These are phyloP conservation scores for Halisarca cf. caerulea DNA, from an alignment of 37 sponge, comb jelly and placozoan species.

Conservation along the genomic window DNA sequence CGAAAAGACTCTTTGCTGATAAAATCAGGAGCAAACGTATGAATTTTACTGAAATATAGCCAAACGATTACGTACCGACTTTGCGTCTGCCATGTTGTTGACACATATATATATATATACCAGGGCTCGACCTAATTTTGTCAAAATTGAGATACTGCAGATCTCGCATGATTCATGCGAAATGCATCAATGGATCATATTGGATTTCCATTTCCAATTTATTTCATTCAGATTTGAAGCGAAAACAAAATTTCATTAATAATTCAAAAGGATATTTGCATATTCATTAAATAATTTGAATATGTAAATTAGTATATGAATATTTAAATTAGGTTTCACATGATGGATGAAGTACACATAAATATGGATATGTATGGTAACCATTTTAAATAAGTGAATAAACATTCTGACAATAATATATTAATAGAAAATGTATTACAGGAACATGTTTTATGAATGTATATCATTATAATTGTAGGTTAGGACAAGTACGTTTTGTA, in stretches of 20 bases:
- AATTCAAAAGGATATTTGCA: neutral
- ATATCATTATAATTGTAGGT: neutral
- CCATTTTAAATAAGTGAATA: no score
- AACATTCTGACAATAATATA: neutral
- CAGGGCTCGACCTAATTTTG: neutral
- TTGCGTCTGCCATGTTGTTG: no score
- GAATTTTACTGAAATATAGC: no score
- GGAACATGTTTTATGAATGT: neutral
- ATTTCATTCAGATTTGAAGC: neutral
- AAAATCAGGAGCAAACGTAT: no score
- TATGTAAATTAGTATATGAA: no score
- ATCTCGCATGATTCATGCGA: neutral
- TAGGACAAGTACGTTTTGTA: slow-evolving; percentile 68
- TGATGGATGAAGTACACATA: no score
- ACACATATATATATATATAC: no score
- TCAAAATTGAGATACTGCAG: neutral
- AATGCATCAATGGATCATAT: neutral
- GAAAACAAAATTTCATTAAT: neutral
- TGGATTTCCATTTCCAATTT: neutral
- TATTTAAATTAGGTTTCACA: no score
- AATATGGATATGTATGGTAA: no score
- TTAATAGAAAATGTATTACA: neutral
- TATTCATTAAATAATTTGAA: neutral
- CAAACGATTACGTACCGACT: no score
- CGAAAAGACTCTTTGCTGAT: no score